These are phyloP conservation scores for Acanthococcus lagerstroemiae DNA, from an alignment of 2,888 invertebrate genomes.

Conservation along the genomic window DNA sequence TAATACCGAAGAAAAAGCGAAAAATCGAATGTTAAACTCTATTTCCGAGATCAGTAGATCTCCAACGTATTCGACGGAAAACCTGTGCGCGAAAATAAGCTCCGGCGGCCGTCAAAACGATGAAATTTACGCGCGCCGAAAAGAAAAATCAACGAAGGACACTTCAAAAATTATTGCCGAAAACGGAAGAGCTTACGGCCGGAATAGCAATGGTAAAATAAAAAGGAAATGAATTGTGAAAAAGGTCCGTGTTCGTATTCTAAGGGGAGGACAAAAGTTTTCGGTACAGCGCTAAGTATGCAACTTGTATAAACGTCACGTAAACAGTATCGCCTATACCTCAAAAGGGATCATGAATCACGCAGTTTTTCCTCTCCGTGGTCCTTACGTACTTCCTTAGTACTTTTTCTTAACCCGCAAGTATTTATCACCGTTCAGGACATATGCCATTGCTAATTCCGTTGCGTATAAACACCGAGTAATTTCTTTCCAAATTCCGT, in stretches of 20 bases:
- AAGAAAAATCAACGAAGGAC: conserved; percentile 14
- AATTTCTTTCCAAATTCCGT: conserved; percentile 18
- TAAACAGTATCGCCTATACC: conserved; percentile 27
- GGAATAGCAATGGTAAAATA: conserved; percentile 17
- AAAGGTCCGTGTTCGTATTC: conserved; percentile 22
- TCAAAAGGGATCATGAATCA: conserved; percentile 27
- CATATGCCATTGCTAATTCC: conserved; percentile 29
- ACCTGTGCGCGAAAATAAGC: no score
- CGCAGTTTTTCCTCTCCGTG: conserved; percentile 6
- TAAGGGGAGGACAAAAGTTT: conserved; percentile 25
- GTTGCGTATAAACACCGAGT: conserved; percentile 23
- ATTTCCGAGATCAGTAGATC: no score
- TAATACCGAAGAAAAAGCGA: no score
- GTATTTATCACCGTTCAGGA: conserved; percentile 28
- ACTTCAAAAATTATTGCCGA: conserved; percentile 22
- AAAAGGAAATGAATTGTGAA: conserved; percentile 25
- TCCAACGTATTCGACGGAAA: no score
- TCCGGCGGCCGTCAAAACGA: no score
- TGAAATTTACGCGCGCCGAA: background rate
- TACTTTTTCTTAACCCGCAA: conserved; percentile 17
- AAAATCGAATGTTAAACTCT: no score
- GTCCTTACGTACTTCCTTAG: background rate
- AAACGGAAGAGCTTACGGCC: conserved; percentile 14
- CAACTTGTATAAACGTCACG: conserved; percentile 29
- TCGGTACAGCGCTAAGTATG: conserved; percentile 22